phyloP scores from a whole-genome alignment of 2,888 invertebrate species.

The Aphodius granarius region DNA sequence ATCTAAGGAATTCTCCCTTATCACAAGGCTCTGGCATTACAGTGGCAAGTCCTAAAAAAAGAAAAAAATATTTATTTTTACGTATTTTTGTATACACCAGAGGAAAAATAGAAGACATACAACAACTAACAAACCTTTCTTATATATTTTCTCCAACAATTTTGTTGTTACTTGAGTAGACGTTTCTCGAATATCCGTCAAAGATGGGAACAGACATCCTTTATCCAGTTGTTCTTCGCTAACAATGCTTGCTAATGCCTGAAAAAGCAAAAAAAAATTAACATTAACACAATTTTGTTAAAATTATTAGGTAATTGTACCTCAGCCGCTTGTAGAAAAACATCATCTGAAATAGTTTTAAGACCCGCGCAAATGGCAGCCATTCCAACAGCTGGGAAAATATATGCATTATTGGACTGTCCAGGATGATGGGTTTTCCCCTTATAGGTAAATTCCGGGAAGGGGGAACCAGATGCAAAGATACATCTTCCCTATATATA shows the following conservation, averaged over 20 bases:
- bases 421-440: constrained; percentile 86
- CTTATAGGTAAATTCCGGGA: constrained; percentile 79
- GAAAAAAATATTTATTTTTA: background rate
- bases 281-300: background rate
- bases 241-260: constrained; percentile 82
- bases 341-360: constrained; percentile 86
- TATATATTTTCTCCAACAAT: constrained; percentile 82
- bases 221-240: constrained; percentile 75
- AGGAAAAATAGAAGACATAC: background rate
- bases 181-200: constrained; percentile 79
- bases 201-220: constrained; percentile 92
- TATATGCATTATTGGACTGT: constrained; percentile 98
- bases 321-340: constrained; percentile 90
- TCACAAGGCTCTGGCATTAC: constrained; percentile 76
- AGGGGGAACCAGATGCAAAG: constrained; percentile 97
- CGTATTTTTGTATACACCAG: too few relatives aligned
- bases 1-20: constrained; percentile 72
- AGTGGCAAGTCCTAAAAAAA: constrained; percentile 71
- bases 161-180: constrained; percentile 85
- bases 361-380: constrained; percentile 89
- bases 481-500: constrained; percentile 86
- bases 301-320: constrained; percentile 50
- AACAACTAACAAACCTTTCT: constrained; percentile 57
- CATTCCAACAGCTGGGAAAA: constrained; percentile 95
- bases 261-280: constrained; percentile 42